phyloP scores from a whole-genome alignment of 2,888 invertebrate genomes.

The Merodon equestris region DNA sequence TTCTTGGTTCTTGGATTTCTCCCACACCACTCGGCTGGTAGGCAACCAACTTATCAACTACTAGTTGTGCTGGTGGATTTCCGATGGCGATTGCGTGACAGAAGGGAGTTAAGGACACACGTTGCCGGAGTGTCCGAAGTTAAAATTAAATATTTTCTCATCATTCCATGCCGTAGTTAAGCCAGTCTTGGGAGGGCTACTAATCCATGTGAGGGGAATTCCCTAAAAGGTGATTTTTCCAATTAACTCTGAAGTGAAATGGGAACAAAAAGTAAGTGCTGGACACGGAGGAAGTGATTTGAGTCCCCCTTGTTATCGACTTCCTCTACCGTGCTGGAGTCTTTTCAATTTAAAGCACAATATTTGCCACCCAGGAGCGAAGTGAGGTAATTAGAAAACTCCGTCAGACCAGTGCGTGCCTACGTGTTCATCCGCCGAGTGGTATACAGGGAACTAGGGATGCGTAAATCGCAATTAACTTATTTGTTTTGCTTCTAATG shows the following conservation, averaged over 20 bases:
- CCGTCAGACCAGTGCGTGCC: slow-evolving; percentile 12
- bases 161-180: slow-evolving; percentile 57
- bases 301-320: too few species aligned
- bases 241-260: slow-evolving; percentile 46
- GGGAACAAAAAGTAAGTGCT: slow-evolving; percentile 22
- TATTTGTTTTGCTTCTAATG: too few species aligned
- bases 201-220: slow-evolving; percentile 23
- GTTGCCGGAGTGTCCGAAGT: slow-evolving; percentile 40
- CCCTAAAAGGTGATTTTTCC: slow-evolving; percentile 47
- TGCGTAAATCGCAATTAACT: too few species aligned
- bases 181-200: slow-evolving; percentile 23
- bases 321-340: too few species aligned
- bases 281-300: slow-evolving; percentile 17
- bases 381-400: slow-evolving; percentile 60
- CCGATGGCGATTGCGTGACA: slow-evolving; percentile 60
- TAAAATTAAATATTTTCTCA: slow-evolving; percentile 65
- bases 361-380: not conserved
- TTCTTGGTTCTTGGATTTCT: slow-evolving; percentile 30
- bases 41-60: slow-evolving; percentile 11
- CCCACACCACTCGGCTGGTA: slow-evolving; percentile 17
- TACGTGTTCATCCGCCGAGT: not conserved
- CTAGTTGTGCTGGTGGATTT: not conserved
- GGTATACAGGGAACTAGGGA: too few species aligned
- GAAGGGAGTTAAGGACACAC: slow-evolving; percentile 49
- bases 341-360: too few species aligned